phyloP scores from a whole-genome alignment of 2,797 vertebrate genomes.

The Sphenopsis melanotis region DNA sequence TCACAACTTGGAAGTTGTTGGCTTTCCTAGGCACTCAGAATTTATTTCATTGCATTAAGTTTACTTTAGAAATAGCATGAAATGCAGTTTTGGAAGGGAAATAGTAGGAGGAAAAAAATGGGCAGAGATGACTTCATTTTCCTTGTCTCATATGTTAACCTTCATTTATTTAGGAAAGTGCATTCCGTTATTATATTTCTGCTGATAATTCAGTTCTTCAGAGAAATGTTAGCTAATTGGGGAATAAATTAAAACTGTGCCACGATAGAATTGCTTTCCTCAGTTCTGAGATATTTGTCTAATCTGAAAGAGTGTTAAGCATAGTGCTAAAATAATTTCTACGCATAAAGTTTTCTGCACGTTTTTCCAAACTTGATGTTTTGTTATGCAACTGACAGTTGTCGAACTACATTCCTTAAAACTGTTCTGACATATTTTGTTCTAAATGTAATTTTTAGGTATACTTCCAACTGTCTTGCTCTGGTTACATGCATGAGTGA shows the following conservation, averaged over 20 bases:
- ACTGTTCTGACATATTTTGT: neutral
- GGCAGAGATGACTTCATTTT: neutral
- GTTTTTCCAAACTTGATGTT: neutral
- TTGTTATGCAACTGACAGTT: neutral
- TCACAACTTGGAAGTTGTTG: neutral
- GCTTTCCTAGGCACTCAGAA: neutral
- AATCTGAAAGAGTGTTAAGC: neutral
- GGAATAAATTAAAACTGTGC: neutral
- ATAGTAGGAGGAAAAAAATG: neutral
- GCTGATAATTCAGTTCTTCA: neutral
- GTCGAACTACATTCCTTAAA: neutral
- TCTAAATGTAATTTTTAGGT: conserved; percentile 74
- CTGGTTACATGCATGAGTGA: conserved; percentile 94
- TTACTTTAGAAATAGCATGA: neutral
- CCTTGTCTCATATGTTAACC: neutral
- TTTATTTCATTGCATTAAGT: neutral
- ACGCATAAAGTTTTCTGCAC: neutral
- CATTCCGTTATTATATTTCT: neutral
- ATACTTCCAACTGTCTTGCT: conserved; percentile 92
- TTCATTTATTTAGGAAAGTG: neutral
- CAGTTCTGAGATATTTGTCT: neutral
- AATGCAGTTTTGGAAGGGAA: neutral
- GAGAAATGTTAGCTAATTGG: neutral
- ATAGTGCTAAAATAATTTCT: neutral
- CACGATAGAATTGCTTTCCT: neutral